phyloP scores from a whole-genome alignment of 2,888 invertebrate genomes.

The Icerya purchasi region DNA sequence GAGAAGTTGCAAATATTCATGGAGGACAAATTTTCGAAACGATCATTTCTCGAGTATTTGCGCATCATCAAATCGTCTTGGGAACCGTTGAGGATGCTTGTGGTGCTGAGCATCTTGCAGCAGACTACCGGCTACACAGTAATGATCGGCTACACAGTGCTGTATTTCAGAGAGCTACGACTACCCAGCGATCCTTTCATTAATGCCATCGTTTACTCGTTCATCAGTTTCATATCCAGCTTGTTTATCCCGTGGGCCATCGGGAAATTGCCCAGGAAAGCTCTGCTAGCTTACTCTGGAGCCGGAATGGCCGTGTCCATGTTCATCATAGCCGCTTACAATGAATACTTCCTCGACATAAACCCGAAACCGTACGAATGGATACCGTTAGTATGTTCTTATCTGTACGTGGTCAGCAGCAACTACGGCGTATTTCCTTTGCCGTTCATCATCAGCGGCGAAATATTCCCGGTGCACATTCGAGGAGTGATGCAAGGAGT shows the following conservation, averaged over 20 bases:
- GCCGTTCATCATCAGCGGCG: slow-evolving; percentile 10
- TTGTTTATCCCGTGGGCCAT: background rate
- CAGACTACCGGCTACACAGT: slow-evolving; percentile 12
- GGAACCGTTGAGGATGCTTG: slow-evolving; percentile 2
- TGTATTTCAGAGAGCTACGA: background rate
- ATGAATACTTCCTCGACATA: background rate
- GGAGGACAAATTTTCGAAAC: background rate
- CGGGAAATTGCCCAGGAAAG: background rate
- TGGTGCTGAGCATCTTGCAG: slow-evolving; percentile 2
- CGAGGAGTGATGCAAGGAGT: slow-evolving; percentile 12
- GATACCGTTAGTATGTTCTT: background rate
- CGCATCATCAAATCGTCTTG: background rate
- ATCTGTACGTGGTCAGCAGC: slow-evolving; percentile 4
- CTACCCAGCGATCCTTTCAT: background rate
- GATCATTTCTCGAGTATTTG: background rate
- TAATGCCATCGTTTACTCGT: background rate
- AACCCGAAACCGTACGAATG: background rate
- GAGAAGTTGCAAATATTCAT: background rate
- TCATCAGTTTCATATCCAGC: slow-evolving; percentile 1
- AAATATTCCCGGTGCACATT: slow-evolving; percentile 10
- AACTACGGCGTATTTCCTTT: slow-evolving; percentile 8
- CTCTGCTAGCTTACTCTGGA: slow-evolving; percentile 1
- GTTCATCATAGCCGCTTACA: background rate
- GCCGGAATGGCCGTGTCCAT: slow-evolving; percentile 4
- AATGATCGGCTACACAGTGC: slow-evolving; percentile 6